Base-by-base conservation (phyloP, 2,797 vertebrate species). In the Xenentodon cancila region DNA sequence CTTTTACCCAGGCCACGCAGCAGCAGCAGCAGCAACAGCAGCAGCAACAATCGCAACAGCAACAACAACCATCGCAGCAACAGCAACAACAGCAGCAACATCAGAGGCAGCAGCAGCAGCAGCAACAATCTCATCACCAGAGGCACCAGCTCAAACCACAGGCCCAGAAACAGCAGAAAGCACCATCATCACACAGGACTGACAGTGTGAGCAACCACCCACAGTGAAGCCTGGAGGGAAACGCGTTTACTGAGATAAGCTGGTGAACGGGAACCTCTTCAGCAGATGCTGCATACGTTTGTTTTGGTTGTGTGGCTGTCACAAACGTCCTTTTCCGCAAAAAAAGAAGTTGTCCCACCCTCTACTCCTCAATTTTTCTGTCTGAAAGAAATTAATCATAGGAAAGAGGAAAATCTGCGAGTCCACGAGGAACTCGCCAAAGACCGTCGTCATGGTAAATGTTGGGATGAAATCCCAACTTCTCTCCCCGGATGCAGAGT, bases 141-240 rank as follows among this genome's bases (percentile, higher is more conserved):
- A 94, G 93, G 51, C 93, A 95, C 83, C 96, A 96, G 75, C 84
- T 93, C 48, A 94, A 93, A 75, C 90, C 91, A 15, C 92, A 93
- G 69, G 95, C 93, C 77, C 92, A 90, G 82, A 94, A 90, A 80
- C 92, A 90, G 70, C 94, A 91, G 74, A 96, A 95, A 67, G 65
- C 81, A 20, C 83, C 91, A 6, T 79, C 91, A 0, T 93, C 94
- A 20, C 96, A 96, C 81, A 95, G 97, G 90, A 96, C 95, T 87
- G 96, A 97, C 88, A 93, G 92, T 65, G 88, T 96, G 78, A 97
- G 95, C 93, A 94, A 90, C 72, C 96, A 96, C 37, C 94, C 95
- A 2, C 94, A 97, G 84, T 98, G 94, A 86, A 42, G 46, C 25
- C 13, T 21, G 55, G 58, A 53, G 63, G 30, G 47, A 32, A 32